Evolutionary conservation across 2,797 vertebrate species (phyloP), one percentile per base, ranked within the genome.

Genomic region (Selene dorsalis): DNA sequence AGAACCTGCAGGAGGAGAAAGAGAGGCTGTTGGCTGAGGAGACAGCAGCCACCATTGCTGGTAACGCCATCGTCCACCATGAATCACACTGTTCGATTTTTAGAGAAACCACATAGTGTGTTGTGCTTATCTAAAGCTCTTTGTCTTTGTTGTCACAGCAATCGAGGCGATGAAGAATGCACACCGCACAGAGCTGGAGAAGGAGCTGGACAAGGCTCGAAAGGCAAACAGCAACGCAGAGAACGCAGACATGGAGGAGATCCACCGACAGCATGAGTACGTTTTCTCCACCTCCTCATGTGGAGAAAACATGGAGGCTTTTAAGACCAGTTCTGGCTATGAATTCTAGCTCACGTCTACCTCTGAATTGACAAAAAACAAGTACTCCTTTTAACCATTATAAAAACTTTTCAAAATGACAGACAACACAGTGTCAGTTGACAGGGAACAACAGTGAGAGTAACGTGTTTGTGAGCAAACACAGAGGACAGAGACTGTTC

Each of bases 111-210:
- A 30, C 30, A 30, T 5, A 30, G 30, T 30, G 30, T 30, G 3
- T 30, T 30, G 30, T 30, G 5, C 3, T 30, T 3, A 30, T 30
- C 5, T 30, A 30, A 30, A 82, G 4, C 12, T 35, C 39, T 69
- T 56, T 64, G 3, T 35, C 32, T 35, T 8, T 79, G 8, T 26
- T 20, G 1, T 47, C 75, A 48, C 48, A 96, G 95, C 95, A 2
- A 96, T 96, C 20, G 95, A 96, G 87, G 95, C 95, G 0, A 96
- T 96, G 95, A 96, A 96, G 74, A 96, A 96, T 5, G 95, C 95
- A 57, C 95, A 96, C 80, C 94, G 95, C 52, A 69, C 87, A 0
- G 95, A 96, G 94, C 86, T 96, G 87, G 95, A 95, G 91, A 94
- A 91, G 82, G 95, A 96, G 87, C 85, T 96, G 87, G 95, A 95